Conservation (phyloP, 1,140 invertebrate genomes). For the Conus ventricosus region DNA sequence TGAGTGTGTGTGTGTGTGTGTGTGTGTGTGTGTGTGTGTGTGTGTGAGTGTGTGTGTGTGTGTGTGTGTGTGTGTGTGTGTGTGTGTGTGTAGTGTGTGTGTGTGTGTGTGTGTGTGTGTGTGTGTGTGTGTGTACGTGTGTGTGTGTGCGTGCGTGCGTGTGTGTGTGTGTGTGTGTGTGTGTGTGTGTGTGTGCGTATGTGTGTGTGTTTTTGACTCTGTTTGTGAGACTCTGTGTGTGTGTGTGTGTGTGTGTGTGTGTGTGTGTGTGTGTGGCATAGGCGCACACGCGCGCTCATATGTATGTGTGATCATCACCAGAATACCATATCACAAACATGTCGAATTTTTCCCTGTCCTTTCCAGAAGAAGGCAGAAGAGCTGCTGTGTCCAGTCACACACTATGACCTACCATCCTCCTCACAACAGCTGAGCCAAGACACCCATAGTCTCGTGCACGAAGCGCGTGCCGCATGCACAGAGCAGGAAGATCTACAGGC, state of each 20-base stretch:
- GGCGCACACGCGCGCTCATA: background rate
- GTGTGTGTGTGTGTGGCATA: background rate
- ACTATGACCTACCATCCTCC: background rate
- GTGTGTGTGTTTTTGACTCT: background rate
- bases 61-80: background rate
- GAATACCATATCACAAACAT: too few species aligned
- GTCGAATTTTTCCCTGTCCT: background rate
- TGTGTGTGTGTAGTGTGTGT: background rate
- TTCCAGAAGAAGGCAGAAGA: background rate
- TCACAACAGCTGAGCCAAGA: background rate
- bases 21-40: background rate
- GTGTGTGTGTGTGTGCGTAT: background rate
- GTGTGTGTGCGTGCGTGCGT: background rate
- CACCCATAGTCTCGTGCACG: background rate
- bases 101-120: background rate
- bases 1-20: background rate
- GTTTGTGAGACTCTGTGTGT: background rate
- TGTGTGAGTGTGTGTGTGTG: background rate
- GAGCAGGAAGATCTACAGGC: background rate
- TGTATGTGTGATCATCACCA: too few species aligned
- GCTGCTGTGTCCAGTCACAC: background rate
- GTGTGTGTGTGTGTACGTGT: background rate
- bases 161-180: background rate
- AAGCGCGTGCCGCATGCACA: background rate
- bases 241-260: background rate